Base-by-base conservation (phyloP, 2,888 invertebrate species). In the Fragum fragum region DNA sequence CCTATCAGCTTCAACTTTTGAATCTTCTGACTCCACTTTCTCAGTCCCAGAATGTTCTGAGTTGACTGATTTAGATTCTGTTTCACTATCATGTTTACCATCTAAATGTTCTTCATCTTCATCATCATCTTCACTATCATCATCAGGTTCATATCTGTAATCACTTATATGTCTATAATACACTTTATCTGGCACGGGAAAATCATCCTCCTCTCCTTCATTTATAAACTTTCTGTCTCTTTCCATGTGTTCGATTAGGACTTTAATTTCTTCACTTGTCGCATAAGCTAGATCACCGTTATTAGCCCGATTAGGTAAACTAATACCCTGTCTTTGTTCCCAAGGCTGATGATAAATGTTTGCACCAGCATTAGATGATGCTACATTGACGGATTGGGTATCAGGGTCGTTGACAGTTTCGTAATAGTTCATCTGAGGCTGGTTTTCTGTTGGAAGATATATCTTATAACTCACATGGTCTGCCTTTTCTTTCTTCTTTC, bases 231-330 rank as follows among this genome's bases (percentile, higher is more conserved):
- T 79, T 53, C 87, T 55, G 57, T 89, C 89, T 32, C 79, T 75
- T 55, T 89, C 89, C 89, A 89, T 89, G 53, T 87, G 85, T 69
- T 89, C 86, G 21, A 89, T 89, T 18, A 89, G 70, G 18, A 87
- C 89, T 71, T 89, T 87, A 28, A 89, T 89, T 72, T 89, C 89
- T 53, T 89, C 89, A 78, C 89, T 89, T 1, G 89, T 87, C 28
- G 89, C 89, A 81, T 89, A 89, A 16, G 89, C 89, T 1, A 89
- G 76, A 80, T 89, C 89, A 57, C 73, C 68, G 39, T 73, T 81
- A 78, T 87, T 84, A 26, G 73, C 69, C 55, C 87, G 68, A 69
- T 81, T 87, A 11, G 68, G 53, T 11, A 76, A 61, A 72, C 57
- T 70, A 18, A 79, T 61, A 26, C 80, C 85, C 7, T 57, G 70